phyloP scores from a whole-genome alignment of 2,797 vertebrate species.

The Setipinna tenuifilis region DNA sequence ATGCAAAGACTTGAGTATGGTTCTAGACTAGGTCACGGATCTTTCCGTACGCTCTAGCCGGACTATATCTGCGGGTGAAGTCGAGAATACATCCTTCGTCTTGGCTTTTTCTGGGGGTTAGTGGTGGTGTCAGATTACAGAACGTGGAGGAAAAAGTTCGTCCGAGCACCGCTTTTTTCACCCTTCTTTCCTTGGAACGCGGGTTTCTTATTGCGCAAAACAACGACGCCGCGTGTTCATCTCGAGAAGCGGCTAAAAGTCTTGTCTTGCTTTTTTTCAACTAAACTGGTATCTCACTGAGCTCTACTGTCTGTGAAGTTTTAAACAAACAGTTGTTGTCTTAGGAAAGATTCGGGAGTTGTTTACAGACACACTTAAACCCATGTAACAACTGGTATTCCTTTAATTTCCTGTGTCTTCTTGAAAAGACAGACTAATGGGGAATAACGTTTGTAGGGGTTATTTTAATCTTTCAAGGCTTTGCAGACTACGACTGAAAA shows the following conservation, averaged over 20 bases:
- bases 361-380: not conserved
- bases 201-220: slow-evolving; percentile 52
- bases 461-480: slow-evolving; percentile 8
- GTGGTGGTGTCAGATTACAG: slow-evolving; percentile 78
- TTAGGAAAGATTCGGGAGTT: not conserved
- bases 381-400: not conserved
- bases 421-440: not conserved
- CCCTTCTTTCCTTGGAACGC: not conserved
- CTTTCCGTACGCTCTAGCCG: slow-evolving; percentile 50
- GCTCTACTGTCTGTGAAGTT: not conserved
- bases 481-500: not conserved
- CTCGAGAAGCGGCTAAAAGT: not conserved
- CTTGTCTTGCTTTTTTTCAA: not conserved
- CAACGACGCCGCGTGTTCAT: slow-evolving; percentile 63
- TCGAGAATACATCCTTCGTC: slow-evolving; percentile 74
- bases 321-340: not conserved
- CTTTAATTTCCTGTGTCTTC: not conserved
- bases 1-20: not conserved
- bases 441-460: not conserved
- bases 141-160: slow-evolving; percentile 74
- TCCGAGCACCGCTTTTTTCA: slow-evolving; percentile 48
- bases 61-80: slow-evolving; percentile 63
- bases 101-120: slow-evolving; percentile 47
- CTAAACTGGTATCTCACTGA: not conserved
- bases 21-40: slow-evolving; percentile 38